Conservation (phyloP, 2,888 invertebrate genomes). For the Portevinia maculata region DNA sequence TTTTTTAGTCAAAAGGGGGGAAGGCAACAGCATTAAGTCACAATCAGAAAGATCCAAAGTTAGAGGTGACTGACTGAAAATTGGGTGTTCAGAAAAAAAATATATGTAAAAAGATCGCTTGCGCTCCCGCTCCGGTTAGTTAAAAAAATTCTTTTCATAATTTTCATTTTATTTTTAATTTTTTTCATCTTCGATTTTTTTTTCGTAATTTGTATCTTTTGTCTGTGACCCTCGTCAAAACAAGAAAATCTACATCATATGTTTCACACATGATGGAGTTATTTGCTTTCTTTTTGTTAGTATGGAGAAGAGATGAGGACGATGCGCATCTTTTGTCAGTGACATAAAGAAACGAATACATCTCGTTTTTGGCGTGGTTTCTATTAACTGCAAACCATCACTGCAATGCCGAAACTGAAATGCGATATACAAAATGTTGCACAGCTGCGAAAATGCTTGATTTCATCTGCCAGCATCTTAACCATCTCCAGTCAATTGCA, state of each 20-base stretch:
- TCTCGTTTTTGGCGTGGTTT: constrained; percentile 42
- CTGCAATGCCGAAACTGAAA: constrained; percentile 58
- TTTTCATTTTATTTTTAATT: constrained; percentile 51
- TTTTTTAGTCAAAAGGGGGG: constrained; percentile 35
- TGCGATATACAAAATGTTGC: constrained; percentile 53
- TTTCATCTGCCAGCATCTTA: constrained; percentile 60
- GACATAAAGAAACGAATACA: constrained; percentile 54
- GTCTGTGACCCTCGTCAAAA: constrained; percentile 73
- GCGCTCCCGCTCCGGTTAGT: constrained; percentile 69
- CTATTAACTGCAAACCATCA: constrained; percentile 57
- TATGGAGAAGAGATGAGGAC: constrained; percentile 35
- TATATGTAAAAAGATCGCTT: constrained; percentile 56
- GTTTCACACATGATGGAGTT: constrained; percentile 71
- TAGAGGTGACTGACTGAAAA: constrained; percentile 65
- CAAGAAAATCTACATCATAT: constrained; percentile 72
- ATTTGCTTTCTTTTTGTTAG: constrained; percentile 14
- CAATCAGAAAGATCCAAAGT: constrained; percentile 46
- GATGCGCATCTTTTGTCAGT: constrained; percentile 67
- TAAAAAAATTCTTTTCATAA: constrained; percentile 45
- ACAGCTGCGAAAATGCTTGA: constrained; percentile 71
- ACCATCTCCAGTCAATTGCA: constrained; percentile 73
- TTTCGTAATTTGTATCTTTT: constrained; percentile 68
- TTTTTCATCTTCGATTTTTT: constrained; percentile 9
- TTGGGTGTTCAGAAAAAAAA: constrained; percentile 56
- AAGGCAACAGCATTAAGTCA: constrained; percentile 56